Evolutionary conservation across 2,113 vertebrate genomes (phyloP), one percentile per base, ranked within the genome.

Genomic region (Trematocara marginatum): DNA sequence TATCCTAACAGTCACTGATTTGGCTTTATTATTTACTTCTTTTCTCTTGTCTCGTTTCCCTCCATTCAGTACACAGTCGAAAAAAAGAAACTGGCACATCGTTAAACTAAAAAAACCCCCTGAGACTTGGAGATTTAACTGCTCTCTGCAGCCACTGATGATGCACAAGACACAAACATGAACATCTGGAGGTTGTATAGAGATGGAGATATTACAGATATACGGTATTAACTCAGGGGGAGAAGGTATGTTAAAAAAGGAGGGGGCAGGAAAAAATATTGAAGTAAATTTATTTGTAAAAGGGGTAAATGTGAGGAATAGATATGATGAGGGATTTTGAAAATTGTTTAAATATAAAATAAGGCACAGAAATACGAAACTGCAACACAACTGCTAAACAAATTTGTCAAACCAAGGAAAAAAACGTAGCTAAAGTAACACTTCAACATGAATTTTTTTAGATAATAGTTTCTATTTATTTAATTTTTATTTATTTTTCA

Each of bases 381-480:
- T 26, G 2, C 59, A 64, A 38, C 18, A 64, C 10, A 64, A 20
- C 34, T 64, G 59, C 59, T 7, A n/a, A 64, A 64, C 59, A 64
- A 64, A 64, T 64, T 20, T 64, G 38, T 64, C 34, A 64, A 12
- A 64, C 34, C 0, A 10, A 64, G 34, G 10, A 0, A 64, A 38
- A 64, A 64, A 64, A 64, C 0, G 0, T n/a, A 7, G 31, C 31
- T 35, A 6, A 64, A 64, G 4, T 7, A 64, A 64, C 31, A 38
- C 2, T 38, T 64, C 6, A 64, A 38, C 34, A 64, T 38, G 0
- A 12, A 0, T 12, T n/a, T 8, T 10, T 69, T 69, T 7, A 8
- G 11, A 40, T 20, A 69, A 40, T 38, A 40, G n/a, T 40, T 40
- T 66, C 61, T 40, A 66, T 40, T 40, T 69, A 1, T 1, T 66